A percentile compares a stretch with the other conserved stretches of the same genome.
Conservation (phyloP, 2,797 vertebrate genomes). For the Poecile montanus region DNA sequence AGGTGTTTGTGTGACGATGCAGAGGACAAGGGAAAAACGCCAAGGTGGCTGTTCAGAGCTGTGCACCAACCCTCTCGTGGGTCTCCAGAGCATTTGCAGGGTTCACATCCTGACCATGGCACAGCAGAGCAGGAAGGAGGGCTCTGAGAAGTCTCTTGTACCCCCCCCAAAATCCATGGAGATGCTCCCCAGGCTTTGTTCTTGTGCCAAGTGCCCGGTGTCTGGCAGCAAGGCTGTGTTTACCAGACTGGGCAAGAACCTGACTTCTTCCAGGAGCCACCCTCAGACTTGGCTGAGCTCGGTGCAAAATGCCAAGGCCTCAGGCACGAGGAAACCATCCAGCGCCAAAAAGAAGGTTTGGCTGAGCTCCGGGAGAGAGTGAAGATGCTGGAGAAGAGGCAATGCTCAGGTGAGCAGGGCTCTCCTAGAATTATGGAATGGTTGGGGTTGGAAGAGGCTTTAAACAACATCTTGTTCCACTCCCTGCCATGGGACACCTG, state of each 20-base stretch:
- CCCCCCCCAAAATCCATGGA: accelerated
- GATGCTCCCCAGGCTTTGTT: not conserved
- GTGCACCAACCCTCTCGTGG: accelerated
- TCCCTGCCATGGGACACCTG: not conserved
- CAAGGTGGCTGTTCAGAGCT: accelerated
- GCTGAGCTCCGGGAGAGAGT: constrained; percentile 70
- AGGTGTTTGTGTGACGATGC: accelerated
- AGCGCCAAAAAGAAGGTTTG: constrained; percentile 75
- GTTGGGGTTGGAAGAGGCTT: not conserved
- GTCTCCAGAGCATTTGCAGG: not conserved
- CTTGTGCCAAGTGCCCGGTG: accelerated
- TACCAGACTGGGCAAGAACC: not conserved
- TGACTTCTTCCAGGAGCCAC: not conserved
- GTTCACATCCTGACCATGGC: not conserved
- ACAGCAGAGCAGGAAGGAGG: not conserved
- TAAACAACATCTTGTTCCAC: not conserved
- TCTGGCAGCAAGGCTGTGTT: not conserved
- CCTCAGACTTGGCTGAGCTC: constrained; percentile 54
- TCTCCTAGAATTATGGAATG: not conserved
- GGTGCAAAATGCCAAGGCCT: constrained; percentile 74
- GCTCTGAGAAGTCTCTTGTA: not conserved
- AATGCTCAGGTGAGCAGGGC: constrained; percentile 13
- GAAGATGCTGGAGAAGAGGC: constrained; percentile 68
- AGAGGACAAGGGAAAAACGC: accelerated
- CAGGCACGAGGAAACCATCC: constrained; percentile 75